These are phyloP conservation scores for Cinara cedri DNA, from an alignment of 2,888 invertebrate species.

Conservation along the genomic window DNA sequence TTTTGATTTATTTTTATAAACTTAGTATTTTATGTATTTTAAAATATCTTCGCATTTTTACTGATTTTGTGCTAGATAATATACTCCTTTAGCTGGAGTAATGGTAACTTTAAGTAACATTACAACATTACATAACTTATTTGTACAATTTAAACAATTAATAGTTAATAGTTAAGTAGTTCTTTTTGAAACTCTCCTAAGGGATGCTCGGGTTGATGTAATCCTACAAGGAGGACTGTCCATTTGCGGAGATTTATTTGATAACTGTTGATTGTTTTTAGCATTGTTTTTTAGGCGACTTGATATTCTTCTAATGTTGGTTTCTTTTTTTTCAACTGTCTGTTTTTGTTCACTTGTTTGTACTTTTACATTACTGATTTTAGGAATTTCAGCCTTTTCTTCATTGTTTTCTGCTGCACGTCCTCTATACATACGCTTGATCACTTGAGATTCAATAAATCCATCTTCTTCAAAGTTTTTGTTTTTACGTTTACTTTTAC, in stretches of 20 bases:
- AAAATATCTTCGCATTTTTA: not conserved
- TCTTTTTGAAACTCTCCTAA: constrained; percentile 42
- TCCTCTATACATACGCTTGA: constrained; percentile 53
- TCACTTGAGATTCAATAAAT: constrained; percentile 54
- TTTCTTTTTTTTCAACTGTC: not conserved
- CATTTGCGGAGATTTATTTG: constrained; percentile 29
- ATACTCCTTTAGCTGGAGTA: constrained; percentile 20
- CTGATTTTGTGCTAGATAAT: constrained; percentile 32
- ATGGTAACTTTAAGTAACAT: constrained; percentile 50
- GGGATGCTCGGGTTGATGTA: constrained; percentile 14
- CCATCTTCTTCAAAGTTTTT: constrained; percentile 50
- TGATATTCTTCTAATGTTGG: constrained; percentile 40
- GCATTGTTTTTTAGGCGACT: constrained; percentile 40
- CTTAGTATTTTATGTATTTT: not conserved
- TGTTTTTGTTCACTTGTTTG: constrained; percentile 28
- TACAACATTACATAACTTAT: constrained; percentile 20
- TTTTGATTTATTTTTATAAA: constrained; percentile 28
- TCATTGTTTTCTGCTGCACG: constrained; percentile 34
- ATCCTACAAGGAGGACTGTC: constrained; percentile 5
- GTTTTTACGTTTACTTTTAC: constrained; percentile 51
- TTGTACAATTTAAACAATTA: not conserved
- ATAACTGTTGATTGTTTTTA: constrained; percentile 20
- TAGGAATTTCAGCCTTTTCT: constrained; percentile 34
- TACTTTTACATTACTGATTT: not conserved
- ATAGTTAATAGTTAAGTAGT: constrained; percentile 14